Conservation (phyloP, 2,888 invertebrate species). For the Eledona agricola region DNA sequence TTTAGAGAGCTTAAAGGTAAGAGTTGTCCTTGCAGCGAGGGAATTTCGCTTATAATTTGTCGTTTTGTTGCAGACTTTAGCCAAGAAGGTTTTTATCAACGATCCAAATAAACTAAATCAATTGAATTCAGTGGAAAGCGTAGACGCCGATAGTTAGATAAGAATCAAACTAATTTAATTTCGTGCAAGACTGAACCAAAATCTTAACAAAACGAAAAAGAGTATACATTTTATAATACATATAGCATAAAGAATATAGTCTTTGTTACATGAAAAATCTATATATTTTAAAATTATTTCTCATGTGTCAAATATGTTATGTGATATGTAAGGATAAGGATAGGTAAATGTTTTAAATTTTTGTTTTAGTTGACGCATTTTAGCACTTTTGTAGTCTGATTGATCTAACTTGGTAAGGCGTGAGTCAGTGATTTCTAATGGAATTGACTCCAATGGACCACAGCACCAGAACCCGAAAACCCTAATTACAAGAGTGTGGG, state of each 20-base stretch:
- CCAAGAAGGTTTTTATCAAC: conserved; percentile 82
- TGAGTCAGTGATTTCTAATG: no score
- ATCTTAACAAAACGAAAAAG: conserved; percentile 46
- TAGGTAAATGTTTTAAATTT: conserved; percentile 29
- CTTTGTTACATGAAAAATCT: conserved; percentile 35
- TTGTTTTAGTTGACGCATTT: conserved; percentile 17
- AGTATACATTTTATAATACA: conserved; percentile 55
- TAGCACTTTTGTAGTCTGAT: no score
- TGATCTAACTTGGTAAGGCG: no score
- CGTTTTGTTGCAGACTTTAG: conserved; percentile 70
- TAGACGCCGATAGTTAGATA: conserved; percentile 51
- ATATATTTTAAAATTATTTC: conserved; percentile 43
- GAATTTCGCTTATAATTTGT: conserved; percentile 11
- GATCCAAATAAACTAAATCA: conserved; percentile 79
- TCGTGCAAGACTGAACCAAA: conserved; percentile 53
- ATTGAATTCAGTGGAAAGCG: conserved; percentile 49
- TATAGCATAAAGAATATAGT: conserved; percentile 40
- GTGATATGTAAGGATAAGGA: conserved; percentile 55
- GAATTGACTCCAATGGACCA: no score
- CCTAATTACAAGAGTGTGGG: no score
- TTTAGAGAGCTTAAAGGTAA: conserved; percentile 84
- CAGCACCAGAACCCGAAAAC: no score
- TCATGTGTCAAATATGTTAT: conserved; percentile 60
- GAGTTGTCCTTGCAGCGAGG: conserved; percentile 6
- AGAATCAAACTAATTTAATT: conserved; percentile 39